Base-by-base conservation (phyloP, 2,888 invertebrate species). In the Campoplex capitator region DNA sequence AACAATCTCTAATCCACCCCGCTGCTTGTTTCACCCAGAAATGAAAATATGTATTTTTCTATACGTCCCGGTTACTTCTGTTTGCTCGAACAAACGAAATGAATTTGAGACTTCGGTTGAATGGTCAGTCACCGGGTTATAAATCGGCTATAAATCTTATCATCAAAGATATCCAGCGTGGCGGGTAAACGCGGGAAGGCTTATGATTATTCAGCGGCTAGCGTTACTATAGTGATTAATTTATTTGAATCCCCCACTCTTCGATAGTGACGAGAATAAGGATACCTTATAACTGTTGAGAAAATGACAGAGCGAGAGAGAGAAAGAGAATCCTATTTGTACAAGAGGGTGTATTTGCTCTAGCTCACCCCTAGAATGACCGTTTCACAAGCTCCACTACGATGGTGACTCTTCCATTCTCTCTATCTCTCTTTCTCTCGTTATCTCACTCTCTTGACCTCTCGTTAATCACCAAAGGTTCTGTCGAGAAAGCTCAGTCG, bases 391-490 rank as follows among this genome's bases (percentile, higher is more conserved):
- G 65, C 62, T 56, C 28, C 11, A 38, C 42, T 75, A 23, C 13
- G 51, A n/a, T 54, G 73, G 51, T 68, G 75, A 65, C 68, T 78
- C 54, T 65, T 48, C 51, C 62, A n/a, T 13, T 79, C 71, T 62
- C 62, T 68, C 16, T 82, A 84, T 23, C 74, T 58, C 78, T 68
- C 71, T 35, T 51, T 51, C 81, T 82, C 77, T 51, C 83, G 45
- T 70, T 23, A 23, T 13, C 28, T 38, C 45, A 65, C 32, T 58
- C 58, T 76, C 91, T 91, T 93, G 93, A 94, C 93, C 93, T 93
- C 92, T 93, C 93, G 93, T 93, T 94, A 94, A 94, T 94, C 94
- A 94, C 93, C 93, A 94, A 94, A 94, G 94, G 93, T 92, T 90
- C 90, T 88, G 90, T 89, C 92, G 82, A 84, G 82, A 82, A 88